Evolutionary conservation across 1,140 invertebrate species (phyloP).

Genomic region (Eciton burchellii): DNA sequence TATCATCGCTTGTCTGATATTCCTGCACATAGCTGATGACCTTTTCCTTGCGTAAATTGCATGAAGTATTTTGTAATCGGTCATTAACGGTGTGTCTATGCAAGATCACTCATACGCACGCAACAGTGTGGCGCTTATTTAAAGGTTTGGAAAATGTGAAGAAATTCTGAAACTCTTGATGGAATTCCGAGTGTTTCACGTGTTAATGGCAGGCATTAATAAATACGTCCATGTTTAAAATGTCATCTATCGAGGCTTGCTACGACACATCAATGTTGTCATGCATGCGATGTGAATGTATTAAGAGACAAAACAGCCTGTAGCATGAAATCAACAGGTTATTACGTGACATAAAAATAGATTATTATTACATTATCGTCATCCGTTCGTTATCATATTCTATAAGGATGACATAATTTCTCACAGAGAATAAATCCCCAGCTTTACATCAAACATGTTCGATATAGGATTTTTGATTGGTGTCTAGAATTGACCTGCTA

Average conservation of each 20-base stretch:
- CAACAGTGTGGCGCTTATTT: not conserved
- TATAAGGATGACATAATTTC: no score
- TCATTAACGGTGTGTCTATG: conserved; percentile 10
- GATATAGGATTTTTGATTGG: not conserved
- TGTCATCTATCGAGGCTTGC: not conserved
- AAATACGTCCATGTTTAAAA: not conserved
- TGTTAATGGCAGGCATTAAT: not conserved
- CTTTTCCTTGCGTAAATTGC: conserved; percentile 14
- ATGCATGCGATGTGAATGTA: no score
- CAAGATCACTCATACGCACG: not conserved
- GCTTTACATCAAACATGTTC: no score
- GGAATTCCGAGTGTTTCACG: no score
- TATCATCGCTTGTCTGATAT: conserved; percentile 26
- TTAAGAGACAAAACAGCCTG: no score
- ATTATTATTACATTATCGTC: no score
- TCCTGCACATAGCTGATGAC: not conserved
- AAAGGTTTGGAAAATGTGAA: conserved; percentile 12
- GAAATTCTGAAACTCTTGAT: not conserved
- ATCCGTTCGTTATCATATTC: no score
- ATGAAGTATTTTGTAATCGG: conserved; percentile 32
- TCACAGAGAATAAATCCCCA: no score
- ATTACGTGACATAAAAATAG: no score
- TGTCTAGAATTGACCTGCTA: not conserved
- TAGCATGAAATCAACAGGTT: no score
- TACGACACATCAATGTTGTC: not conserved